A percentile compares a stretch with the other conserved stretches of the same genome.
Evolutionary conservation across 2,888 invertebrate species (phyloP).

Genomic region (Synanthedon tipuliformis): DNA sequence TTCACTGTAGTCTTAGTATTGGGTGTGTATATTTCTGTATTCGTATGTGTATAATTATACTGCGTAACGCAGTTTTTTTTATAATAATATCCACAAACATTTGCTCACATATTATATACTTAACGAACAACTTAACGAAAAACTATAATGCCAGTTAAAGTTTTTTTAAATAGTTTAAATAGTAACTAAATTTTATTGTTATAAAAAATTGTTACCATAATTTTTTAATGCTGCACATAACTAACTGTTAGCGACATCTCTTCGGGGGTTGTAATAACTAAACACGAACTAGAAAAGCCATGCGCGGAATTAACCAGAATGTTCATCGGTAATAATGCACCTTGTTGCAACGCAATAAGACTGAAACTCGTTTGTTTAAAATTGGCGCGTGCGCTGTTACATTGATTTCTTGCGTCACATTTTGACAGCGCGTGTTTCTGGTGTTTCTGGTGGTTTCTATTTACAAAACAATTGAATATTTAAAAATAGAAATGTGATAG

Average conservation of each 20-base stretch:
- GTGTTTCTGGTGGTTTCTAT: not conserved
- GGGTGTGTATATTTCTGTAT: too few species aligned
- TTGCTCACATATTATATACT: too few species aligned
- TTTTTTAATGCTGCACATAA: not conserved
- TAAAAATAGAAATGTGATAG: constrained; percentile 11
- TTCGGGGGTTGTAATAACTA: constrained; percentile 1
- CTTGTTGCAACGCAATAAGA: constrained; percentile 6
- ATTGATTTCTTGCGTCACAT: constrained; percentile 47
- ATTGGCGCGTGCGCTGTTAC: constrained; percentile 46
- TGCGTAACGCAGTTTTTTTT: too few species aligned
- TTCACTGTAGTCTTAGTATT: too few species aligned
- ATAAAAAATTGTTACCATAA: too few species aligned
- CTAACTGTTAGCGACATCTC: constrained; percentile 29
- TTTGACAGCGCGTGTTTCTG: not conserved
- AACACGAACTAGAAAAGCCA: constrained; percentile 17
- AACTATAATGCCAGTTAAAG: too few species aligned
- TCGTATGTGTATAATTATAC: too few species aligned
- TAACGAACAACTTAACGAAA: too few species aligned
- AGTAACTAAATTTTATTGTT: too few species aligned
- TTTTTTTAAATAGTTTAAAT: too few species aligned
- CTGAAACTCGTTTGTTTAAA: constrained; percentile 7
- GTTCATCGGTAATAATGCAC: constrained; percentile 8
- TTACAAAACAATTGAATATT: not conserved
- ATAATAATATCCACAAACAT: too few species aligned
- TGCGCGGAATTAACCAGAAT: constrained; percentile 26